Evolutionary conservation across 2,113 vertebrate species (phyloP).

Genomic region (Pampusana beccarii): DNA sequence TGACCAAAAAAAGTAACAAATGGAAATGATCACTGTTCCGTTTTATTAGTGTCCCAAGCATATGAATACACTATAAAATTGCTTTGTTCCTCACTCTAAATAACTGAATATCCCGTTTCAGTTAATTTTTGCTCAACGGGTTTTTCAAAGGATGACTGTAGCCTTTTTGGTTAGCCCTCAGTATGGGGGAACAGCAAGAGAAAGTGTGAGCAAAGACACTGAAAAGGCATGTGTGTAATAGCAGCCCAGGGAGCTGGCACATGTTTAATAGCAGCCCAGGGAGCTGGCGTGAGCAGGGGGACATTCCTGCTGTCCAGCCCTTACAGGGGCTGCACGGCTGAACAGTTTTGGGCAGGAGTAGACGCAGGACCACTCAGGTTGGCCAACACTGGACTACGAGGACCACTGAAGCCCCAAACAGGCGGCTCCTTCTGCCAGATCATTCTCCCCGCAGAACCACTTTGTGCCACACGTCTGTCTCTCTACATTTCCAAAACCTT

Average conservation of each 20-base stretch:
- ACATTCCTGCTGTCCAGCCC: not conserved
- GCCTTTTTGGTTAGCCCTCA: not conserved
- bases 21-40: not conserved
- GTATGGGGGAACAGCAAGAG: not conserved
- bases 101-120: not conserved
- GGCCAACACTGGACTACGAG: not conserved
- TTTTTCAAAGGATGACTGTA: not conserved
- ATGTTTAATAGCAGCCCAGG: not conserved
- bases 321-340: not conserved
- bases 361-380: not conserved
- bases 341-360: not conserved
- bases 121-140: not conserved
- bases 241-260: not conserved
- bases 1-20: not conserved
- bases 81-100: not conserved
- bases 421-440: not conserved
- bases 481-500: not conserved
- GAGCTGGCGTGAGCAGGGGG: not conserved
- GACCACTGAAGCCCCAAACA: not conserved
- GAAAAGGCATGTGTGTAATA: not conserved
- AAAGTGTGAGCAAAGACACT: not conserved
- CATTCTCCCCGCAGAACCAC: fast-evolving
- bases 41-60: not conserved
- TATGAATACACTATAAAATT: not conserved
- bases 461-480: not conserved